Percentiles rank a stretch among this genome's conserved stretches.
phyloP scores from a whole-genome alignment of 2,113 vertebrate genomes.

The Grallaria varia region DNA sequence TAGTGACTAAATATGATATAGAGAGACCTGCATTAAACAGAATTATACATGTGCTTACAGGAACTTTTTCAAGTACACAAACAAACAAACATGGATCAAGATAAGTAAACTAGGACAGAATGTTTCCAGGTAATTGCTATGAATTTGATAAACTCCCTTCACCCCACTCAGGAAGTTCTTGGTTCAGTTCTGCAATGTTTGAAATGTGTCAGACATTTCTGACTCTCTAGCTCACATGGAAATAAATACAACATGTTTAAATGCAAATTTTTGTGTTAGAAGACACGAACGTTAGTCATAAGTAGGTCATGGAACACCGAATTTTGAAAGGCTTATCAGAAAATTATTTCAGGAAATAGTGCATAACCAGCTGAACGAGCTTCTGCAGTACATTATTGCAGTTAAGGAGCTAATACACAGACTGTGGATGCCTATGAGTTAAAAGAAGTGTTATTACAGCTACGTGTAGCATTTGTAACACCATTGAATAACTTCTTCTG shows the following conservation, averaged over 20 bases:
- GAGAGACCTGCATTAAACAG: background rate
- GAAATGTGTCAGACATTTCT: background rate
- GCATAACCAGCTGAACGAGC: background rate
- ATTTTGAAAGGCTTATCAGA: background rate
- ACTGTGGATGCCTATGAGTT: background rate
- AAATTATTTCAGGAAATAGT: background rate
- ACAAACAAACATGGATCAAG: background rate
- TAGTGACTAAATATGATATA: constrained; percentile 40
- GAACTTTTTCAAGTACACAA: background rate
- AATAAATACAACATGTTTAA: background rate
- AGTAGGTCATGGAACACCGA: background rate
- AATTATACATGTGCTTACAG: background rate
- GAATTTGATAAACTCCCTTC: background rate
- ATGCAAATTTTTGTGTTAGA: background rate
- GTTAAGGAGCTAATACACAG: background rate
- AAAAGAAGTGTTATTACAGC: background rate
- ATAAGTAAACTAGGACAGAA: background rate
- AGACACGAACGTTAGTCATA: background rate
- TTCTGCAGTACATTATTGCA: background rate
- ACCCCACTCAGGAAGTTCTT: background rate
- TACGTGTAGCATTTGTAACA: background rate
- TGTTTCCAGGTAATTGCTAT: background rate
- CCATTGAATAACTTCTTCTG: background rate
- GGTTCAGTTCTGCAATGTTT: background rate
- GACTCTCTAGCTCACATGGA: background rate